phyloP scores from a whole-genome alignment of 1,140 invertebrate species.

The Triops longicaudatus region DNA sequence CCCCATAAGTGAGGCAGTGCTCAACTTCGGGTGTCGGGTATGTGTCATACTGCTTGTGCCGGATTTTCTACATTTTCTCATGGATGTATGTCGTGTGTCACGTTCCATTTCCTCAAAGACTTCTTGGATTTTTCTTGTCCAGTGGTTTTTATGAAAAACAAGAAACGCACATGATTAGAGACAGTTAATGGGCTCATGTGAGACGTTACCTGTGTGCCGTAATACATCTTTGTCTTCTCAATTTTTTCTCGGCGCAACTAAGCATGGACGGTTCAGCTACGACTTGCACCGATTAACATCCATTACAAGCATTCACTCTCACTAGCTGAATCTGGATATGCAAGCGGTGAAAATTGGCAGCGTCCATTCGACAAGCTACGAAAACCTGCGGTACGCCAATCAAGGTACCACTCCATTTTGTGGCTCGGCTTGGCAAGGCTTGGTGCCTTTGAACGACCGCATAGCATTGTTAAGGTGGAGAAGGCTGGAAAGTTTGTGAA shows the following conservation, averaged over 20 bases:
- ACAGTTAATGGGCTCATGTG: too few relatives aligned
- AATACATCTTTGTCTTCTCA: too few relatives aligned
- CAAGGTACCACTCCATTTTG: not conserved
- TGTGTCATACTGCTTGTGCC: too few relatives aligned
- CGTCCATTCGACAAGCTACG: not conserved
- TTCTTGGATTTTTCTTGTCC: not conserved
- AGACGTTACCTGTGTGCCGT: too few relatives aligned
- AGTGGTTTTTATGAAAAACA: too few relatives aligned
- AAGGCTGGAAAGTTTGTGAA: not conserved
- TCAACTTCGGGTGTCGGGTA: too few relatives aligned
- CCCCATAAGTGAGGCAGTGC: too few relatives aligned
- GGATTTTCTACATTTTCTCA: too few relatives aligned
- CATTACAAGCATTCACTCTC: not conserved
- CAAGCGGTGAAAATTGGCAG: not conserved
- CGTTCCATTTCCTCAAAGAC: too few relatives aligned
- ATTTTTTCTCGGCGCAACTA: not conserved
- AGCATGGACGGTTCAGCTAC: not conserved
- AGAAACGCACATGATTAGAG: too few relatives aligned
- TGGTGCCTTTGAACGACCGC: not conserved
- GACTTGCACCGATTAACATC: conserved; percentile 4
- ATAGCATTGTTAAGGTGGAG: not conserved
- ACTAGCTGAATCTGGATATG: not conserved
- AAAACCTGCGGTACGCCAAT: not conserved
- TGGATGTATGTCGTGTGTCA: too few relatives aligned
- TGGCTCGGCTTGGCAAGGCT: not conserved